Conservation (phyloP, 1,140 invertebrate genomes). For the Holotrichia oblita region DNA sequence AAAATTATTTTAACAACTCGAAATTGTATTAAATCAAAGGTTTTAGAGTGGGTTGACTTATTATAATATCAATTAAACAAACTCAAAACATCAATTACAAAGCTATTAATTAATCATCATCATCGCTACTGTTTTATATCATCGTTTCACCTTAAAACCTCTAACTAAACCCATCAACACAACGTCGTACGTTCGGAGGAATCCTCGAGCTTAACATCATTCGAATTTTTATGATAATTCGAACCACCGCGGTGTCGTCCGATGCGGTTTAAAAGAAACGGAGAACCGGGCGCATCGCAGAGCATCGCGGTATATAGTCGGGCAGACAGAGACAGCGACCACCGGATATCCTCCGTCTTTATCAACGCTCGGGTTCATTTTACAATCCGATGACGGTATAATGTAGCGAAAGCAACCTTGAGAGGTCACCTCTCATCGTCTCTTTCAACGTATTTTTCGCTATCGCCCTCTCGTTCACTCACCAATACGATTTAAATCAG, state of each 20-base stretch:
- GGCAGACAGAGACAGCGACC: neutral
- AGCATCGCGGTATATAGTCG: too few relatives aligned
- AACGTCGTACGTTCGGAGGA: too few relatives aligned
- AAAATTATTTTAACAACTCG: too few relatives aligned
- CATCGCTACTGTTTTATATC: too few relatives aligned
- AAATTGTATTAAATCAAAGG: too few relatives aligned
- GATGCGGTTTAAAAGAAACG: neutral
- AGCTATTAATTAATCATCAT: too few relatives aligned
- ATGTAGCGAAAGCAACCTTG: constrained; percentile 10
- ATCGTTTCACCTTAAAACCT: too few relatives aligned
- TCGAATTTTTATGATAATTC: constrained; percentile 26
- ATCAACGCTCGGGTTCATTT: neutral
- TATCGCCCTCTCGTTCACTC: neutral
- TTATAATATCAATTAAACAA: too few relatives aligned
- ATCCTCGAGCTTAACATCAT: neutral
- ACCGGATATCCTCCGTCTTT: constrained; percentile 20
- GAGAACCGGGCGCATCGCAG: too few relatives aligned
- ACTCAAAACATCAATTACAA: too few relatives aligned
- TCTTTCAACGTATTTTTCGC: neutral
- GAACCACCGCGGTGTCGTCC: neutral
- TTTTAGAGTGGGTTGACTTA: too few relatives aligned
- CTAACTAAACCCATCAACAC: too few relatives aligned
- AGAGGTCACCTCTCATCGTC: neutral
- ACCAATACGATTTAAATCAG: neutral
- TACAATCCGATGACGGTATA: neutral